Percentiles rank a stretch among this genome's conserved stretches.
Evolutionary conservation across 1,140 invertebrate genomes (phyloP).

Genomic region (Apis dorsata): DNA sequence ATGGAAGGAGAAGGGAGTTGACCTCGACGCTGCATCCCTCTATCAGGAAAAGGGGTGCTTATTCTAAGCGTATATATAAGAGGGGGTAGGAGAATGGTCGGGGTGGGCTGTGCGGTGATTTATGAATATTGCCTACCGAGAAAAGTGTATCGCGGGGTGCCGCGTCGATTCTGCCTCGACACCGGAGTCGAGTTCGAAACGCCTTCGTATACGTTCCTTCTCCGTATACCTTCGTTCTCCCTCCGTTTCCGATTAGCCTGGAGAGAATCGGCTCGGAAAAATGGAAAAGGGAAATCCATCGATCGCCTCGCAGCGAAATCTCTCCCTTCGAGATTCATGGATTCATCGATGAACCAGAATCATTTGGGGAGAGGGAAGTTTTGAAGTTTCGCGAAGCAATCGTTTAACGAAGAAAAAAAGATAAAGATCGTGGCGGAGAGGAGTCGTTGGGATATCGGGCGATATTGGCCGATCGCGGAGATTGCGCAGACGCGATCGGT

Average conservation of each 20-base stretch:
- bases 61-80: conserved; percentile 78
- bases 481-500: conserved; percentile 22
- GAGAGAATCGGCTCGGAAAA: background rate
- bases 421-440: background rate
- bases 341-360: background rate
- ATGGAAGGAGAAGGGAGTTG: conserved; percentile 51
- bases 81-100: conserved; percentile 46
- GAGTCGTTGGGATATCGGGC: too few relatives aligned
- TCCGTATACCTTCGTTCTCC: conserved; percentile 32
- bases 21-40: conserved; percentile 62
- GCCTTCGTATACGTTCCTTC: conserved; percentile 29
- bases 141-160: conserved; percentile 71
- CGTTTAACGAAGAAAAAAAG: background rate
- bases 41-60: conserved; percentile 69
- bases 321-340: background rate
- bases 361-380: background rate
- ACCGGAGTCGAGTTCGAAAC: conserved; percentile 24
- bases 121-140: conserved; percentile 79
- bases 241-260: conserved; percentile 36
- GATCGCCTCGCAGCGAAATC: background rate
- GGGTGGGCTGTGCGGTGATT: conserved; percentile 73
- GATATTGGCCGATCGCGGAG: conserved; percentile 24
- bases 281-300: background rate
- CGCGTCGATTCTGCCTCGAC: conserved; percentile 63
- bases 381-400: background rate